Base-by-base conservation (phyloP, 2,113 vertebrate genomes). In the Vicugna pacos region DNA sequence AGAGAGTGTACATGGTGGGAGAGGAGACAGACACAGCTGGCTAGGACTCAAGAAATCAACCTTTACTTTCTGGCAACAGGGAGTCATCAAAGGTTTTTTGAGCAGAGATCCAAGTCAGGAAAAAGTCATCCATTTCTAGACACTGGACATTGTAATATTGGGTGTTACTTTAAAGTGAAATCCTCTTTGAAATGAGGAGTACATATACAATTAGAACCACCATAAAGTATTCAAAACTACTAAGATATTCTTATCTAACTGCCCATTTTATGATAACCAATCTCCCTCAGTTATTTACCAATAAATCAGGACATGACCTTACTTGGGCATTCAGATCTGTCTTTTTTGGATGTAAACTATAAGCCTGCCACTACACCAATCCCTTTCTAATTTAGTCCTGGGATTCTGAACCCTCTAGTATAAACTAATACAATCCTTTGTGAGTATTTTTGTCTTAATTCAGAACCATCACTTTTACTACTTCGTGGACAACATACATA, bases 401-500 rank as follows among this genome's bases (percentile, higher is more conserved):
- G 42, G 82, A 91, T 89, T 85, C 32, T 56, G 50, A 91, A 81
- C 7, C 26, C 20, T 89, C 24, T 70, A 30, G 5, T 88, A 26
- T n/a, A 89, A 2, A 77, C 14, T 60, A 56, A 89, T n/a, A 52
- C 14, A 79, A 89, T 76, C 24, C n/a, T 83, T 94, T 38, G 28
- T 42, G 46, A 95, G 48, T 67, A 83, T 11, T 91, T 86, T 86
- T 58, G 32, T 17, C 38, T 95, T 89, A 69, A 85, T 86, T 94
- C 60, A 92, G 83, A 84, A 92, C 50, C 80, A 93, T 92, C 69
- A 80, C 46, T 96, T 89, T 84, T 13, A 89, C n/a, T 93, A 77
- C 58, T 87, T 93, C 38, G 42, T 19, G 32, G 50, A 54, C 12
- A 77, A 93, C 69, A 83, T 65, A 86, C 26, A 93, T 65, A 95